phyloP scores from a whole-genome alignment of 2,888 invertebrate genomes.

The Drosophila cyrtoloma region DNA sequence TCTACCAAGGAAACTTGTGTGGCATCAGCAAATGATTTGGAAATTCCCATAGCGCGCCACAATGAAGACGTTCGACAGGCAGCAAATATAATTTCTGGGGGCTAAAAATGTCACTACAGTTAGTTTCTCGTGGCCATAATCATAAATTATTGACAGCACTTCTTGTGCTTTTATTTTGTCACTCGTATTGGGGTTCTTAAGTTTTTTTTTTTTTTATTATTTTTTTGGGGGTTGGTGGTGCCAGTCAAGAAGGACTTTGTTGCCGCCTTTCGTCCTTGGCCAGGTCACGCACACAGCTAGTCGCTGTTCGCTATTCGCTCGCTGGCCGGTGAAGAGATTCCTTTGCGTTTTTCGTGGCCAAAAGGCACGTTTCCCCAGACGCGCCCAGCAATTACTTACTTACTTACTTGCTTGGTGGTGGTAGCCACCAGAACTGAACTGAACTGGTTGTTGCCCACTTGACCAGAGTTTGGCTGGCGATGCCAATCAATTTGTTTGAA shows the following conservation, averaged over 20 bases:
- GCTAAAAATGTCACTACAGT: conserved; percentile 35
- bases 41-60: neutral
- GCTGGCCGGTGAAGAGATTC: conserved; percentile 5
- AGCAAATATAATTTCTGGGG: conserved; percentile 23
- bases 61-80: conserved; percentile 36
- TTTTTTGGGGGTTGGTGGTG: conserved; percentile 35
- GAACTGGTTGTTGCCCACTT: conserved; percentile 27
- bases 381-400: conserved; percentile 54
- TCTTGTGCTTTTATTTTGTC: neutral
- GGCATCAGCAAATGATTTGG: conserved; percentile 11
- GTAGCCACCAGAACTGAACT: conserved; percentile 6
- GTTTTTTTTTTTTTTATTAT: neutral
- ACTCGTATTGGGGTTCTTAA: neutral
- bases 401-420: conserved; percentile 6
- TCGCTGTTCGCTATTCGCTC: neutral
- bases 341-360: conserved; percentile 22
- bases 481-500: conserved; percentile 81
- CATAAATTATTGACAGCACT: conserved; percentile 55
- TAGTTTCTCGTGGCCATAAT: conserved; percentile 38
- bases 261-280: conserved; percentile 41
- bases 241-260: conserved; percentile 43
- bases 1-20: conserved; percentile 1
- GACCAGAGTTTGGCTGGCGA: conserved; percentile 40
- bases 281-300: conserved; percentile 50
- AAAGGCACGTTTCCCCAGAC: conserved; percentile 35